A percentile compares a stretch with the other conserved stretches of the same genome.
Conservation (phyloP, 2,888 invertebrate genomes). For the Drosophila niveifrons region DNA sequence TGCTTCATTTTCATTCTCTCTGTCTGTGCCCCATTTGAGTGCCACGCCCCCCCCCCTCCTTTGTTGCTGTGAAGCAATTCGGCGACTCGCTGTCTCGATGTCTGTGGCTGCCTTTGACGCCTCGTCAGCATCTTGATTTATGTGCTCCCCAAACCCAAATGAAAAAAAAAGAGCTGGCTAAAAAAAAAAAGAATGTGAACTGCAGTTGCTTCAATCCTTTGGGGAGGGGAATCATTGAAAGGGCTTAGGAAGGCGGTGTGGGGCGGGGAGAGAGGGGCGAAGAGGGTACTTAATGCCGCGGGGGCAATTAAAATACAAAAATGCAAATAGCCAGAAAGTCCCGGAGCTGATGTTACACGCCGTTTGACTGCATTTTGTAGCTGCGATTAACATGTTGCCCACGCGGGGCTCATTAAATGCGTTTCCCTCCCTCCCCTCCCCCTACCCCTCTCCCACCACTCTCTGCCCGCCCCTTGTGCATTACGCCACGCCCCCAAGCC, state of each 20-base stretch:
- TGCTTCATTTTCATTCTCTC: conserved; percentile 8
- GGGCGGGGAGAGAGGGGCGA: background rate
- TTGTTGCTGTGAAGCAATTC: conserved; percentile 5
- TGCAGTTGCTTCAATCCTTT: conserved; percentile 11
- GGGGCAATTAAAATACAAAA: conserved; percentile 77
- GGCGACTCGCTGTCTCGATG: conserved; percentile 56
- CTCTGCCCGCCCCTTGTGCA: too few species aligned
- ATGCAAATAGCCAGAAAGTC: conserved; percentile 47
- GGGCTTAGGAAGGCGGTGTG: background rate
- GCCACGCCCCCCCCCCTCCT: background rate
- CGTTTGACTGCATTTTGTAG: conserved; percentile 34
- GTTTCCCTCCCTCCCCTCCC: conserved; percentile 19
- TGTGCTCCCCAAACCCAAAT: conserved; percentile 40
- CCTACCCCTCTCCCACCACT: background rate
- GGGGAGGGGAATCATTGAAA: too few species aligned
- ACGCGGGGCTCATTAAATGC: conserved; percentile 74
- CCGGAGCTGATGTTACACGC: conserved; percentile 29
- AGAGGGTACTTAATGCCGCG: conserved; percentile 27
- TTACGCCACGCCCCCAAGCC: background rate
- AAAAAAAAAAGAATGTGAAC: background rate
- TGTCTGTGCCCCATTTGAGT: background rate
- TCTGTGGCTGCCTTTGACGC: conserved; percentile 64
- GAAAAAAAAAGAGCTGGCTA: conserved; percentile 12
- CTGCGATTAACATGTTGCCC: conserved; percentile 75
- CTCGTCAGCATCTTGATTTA: conserved; percentile 74